These are phyloP conservation scores for Lampropteryx suffumata DNA, from an alignment of 2,888 invertebrate species.

Conservation along the genomic window DNA sequence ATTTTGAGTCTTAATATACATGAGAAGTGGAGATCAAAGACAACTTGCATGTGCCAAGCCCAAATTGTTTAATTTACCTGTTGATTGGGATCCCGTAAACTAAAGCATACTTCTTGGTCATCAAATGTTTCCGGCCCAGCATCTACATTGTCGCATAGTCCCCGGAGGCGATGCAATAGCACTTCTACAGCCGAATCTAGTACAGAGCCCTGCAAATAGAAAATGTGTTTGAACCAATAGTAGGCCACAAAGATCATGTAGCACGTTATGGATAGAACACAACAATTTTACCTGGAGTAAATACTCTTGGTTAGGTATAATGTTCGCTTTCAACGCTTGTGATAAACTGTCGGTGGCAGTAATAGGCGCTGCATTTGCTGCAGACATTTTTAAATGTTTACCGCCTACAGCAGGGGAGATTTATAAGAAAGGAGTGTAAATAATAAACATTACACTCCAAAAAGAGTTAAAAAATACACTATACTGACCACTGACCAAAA, in stretches of 20 bases:
- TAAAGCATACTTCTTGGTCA: conserved; percentile 96
- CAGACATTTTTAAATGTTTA: conserved; percentile 46
- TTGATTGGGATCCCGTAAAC: conserved; percentile 86
- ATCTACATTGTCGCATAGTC: conserved; percentile 96
- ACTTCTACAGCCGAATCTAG: conserved; percentile 96
- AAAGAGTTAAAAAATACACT: too few relatives aligned
- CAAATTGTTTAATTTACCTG: conserved; percentile 53
- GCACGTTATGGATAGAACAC: background rate
- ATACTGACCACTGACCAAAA: too few relatives aligned
- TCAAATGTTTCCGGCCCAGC: conserved; percentile 95
- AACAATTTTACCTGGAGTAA: conserved; percentile 83
- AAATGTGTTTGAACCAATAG: background rate
- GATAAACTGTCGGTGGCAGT: conserved; percentile 90
- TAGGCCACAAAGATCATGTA: background rate
- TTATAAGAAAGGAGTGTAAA: too few relatives aligned
- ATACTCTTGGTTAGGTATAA: conserved; percentile 96
- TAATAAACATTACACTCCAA: too few relatives aligned
- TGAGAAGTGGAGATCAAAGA: too few relatives aligned
- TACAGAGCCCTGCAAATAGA: conserved; percentile 89
- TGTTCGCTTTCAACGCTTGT: conserved; percentile 91
- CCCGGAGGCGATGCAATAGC: conserved; percentile 93
- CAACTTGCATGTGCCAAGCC: too few relatives aligned
- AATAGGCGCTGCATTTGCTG: conserved; percentile 75
- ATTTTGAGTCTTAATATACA: too few relatives aligned
- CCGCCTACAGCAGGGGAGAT: too few relatives aligned